These are phyloP conservation scores for Drosophila sucinea DNA, from an alignment of 1,140 invertebrate species.

Conservation along the genomic window DNA sequence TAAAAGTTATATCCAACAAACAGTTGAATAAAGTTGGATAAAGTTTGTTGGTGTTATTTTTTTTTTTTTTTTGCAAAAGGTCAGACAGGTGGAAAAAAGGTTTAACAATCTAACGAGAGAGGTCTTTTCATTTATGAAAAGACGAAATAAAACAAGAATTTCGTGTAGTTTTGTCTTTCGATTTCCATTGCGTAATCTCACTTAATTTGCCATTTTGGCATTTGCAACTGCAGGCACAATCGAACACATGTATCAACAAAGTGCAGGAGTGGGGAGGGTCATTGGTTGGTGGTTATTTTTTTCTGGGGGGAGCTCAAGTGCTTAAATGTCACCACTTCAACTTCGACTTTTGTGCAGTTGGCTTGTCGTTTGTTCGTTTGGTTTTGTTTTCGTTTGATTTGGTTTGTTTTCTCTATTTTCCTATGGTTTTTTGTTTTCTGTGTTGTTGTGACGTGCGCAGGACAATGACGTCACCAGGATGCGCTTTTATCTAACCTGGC, in stretches of 20 bases:
- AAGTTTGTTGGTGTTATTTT: background rate
- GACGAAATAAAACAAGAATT: no score
- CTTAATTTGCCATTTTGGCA: conserved; percentile 34
- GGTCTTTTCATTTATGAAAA: no score
- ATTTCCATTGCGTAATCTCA: conserved; percentile 4
- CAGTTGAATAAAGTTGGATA: no score
- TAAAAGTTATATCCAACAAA: background rate
- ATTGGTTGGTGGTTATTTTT: background rate
- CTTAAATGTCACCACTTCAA: conserved; percentile 79
- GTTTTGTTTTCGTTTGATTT: conserved; percentile 21
- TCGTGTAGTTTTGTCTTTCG: background rate
- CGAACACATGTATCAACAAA: conserved; percentile 14
- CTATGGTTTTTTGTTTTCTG: conserved; percentile 21
- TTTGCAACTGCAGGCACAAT: conserved; percentile 61
- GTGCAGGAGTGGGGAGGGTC: no score
- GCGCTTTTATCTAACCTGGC: conserved; percentile 57
- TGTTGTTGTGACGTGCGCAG: conserved; percentile 54
- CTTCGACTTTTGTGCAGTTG: conserved; percentile 72
- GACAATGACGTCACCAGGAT: conserved; percentile 41
- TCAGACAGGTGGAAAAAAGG: background rate
- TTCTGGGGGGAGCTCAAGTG: conserved; percentile 26
- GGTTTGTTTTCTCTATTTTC: background rate
- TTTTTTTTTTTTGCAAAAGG: no score
- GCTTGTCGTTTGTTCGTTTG: background rate
- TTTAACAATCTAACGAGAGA: no score